Evolutionary conservation across 2,888 invertebrate species (phyloP).

Genomic region (Philereme transversata): DNA sequence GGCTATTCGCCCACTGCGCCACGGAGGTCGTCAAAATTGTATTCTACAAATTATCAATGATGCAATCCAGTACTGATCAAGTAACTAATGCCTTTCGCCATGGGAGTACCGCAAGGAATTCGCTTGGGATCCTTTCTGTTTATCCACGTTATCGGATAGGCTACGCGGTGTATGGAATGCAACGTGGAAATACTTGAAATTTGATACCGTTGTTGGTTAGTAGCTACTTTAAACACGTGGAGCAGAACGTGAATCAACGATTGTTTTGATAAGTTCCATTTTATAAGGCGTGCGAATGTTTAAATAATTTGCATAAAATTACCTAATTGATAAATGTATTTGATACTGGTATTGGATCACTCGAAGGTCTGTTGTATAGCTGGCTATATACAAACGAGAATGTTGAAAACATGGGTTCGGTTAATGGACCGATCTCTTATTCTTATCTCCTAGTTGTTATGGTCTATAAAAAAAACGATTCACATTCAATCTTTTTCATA

Average conservation of each 20-base stretch:
- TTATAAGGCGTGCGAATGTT: slow-evolving; percentile 3
- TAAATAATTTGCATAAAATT: not conserved
- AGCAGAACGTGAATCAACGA: slow-evolving; percentile 38
- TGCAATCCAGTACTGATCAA: slow-evolving; percentile 33
- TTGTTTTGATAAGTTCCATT: slow-evolving; percentile 1
- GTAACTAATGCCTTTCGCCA: slow-evolving; percentile 41
- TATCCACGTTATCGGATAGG: slow-evolving; percentile 39
- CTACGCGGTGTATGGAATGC: slow-evolving; percentile 34
- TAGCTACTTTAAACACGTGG: slow-evolving; percentile 47
- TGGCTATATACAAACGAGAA: no score
- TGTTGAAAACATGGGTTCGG: no score
- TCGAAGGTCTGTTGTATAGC: no score
- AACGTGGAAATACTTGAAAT: slow-evolving; percentile 54
- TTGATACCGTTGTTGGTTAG: slow-evolving; percentile 52
- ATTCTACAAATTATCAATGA: slow-evolving; percentile 17
- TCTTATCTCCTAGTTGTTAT: no score
- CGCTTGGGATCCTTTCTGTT: slow-evolving; percentile 59
- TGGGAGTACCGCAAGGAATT: slow-evolving; percentile 62
- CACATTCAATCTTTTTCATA: no score
- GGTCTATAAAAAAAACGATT: no score
- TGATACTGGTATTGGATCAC: no score
- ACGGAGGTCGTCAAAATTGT: no score
- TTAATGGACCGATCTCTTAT: no score
- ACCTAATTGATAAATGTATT: no score
- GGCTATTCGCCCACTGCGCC: no score